Base-by-base conservation (phyloP, 2,888 invertebrate genomes). In the Nomada ruficornis region DNA sequence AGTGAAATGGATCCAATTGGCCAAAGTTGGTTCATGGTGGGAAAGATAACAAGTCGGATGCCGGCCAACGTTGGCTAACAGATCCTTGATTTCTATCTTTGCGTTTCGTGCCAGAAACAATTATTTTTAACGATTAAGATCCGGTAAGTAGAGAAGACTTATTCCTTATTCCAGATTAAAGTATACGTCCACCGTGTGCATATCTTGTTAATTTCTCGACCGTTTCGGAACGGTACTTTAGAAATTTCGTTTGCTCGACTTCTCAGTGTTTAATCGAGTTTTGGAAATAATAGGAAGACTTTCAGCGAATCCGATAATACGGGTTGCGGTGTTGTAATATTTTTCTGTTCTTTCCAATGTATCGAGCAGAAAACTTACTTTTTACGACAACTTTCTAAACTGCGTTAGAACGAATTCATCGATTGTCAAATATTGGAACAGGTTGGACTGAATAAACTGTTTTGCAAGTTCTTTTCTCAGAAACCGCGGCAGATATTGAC, bases 61-160 rank as follows among this genome's bases (percentile, higher is more conserved):
- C 74, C 62, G 65, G 77, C 82, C 63, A 65, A 73, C 71, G 62
- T 76, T 79, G 67, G 60, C 52, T 69, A 77, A 80, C 72, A 59
- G 68, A 44, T 75, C 62, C 52, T 62, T 70, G 77, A 86, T 84
- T 82, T 80, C 72, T 81, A 83, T 86, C 83, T 63, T 59, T 52
- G n/a, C 15, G 44, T 59, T 47, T 63, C 76, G 79, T 87, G 87
- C 86, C 86, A 87, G 73, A 81, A 87, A 86, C 86, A 83, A 87
- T 87, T 87, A 87, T 77, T 81, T 84, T 86, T 85, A 81, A 86
- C 86, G 86, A 85, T 83, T 80, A 79, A 76, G 73, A 73, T 86
- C 86, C 81, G 80, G 76, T 44, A 60, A 44, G 57, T 44, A 63
- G 47, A 20, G 44, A 36, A 44, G 52, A 71, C 52, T 67, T 75